Conservation (phyloP, 1,140 invertebrate species). For the Drosophila orosa region DNA sequence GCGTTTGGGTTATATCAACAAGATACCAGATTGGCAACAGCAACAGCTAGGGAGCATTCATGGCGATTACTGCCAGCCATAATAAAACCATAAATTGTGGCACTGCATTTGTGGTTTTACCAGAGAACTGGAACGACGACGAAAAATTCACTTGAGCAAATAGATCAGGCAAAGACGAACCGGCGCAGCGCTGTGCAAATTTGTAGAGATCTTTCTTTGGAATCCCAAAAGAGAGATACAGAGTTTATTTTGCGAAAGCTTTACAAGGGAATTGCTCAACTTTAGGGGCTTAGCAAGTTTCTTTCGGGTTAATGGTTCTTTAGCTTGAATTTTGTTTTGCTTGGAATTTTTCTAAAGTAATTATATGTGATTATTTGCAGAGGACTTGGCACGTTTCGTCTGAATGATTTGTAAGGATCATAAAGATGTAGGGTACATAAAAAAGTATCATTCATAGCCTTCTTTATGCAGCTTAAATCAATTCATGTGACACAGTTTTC, state of each 20-base stretch:
- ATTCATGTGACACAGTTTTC: slow-evolving; percentile 12
- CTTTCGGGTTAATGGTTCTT: slow-evolving; percentile 13
- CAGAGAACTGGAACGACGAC: slow-evolving; percentile 16
- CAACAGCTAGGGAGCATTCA: neutral
- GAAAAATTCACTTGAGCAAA: slow-evolving; percentile 33
- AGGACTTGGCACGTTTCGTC: slow-evolving; percentile 17
- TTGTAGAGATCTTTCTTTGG: slow-evolving; percentile 31
- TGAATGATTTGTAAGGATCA: neutral
- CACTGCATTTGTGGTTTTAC: slow-evolving; percentile 1
- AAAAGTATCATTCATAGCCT: neutral
- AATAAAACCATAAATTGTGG: slow-evolving; percentile 17
- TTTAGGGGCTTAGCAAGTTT: slow-evolving; percentile 27
- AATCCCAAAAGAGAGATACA: slow-evolving; percentile 25
- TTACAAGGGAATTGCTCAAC: slow-evolving; percentile 18
- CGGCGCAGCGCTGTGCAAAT: slow-evolving; percentile 23
- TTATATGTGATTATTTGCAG: neutral
- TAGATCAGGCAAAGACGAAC: slow-evolving; percentile 9
- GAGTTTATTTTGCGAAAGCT: slow-evolving; percentile 23
- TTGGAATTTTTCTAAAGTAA: neutral
- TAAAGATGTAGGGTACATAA: neutral
- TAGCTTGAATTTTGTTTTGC: slow-evolving; percentile 1
- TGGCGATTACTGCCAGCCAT: neutral
- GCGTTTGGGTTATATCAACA: slow-evolving; percentile 38
- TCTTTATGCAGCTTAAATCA: neutral
- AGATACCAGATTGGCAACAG: slow-evolving; percentile 23